Conservation (phyloP, 1,140 invertebrate species). For the Trichomalopsis sarcophagae region DNA sequence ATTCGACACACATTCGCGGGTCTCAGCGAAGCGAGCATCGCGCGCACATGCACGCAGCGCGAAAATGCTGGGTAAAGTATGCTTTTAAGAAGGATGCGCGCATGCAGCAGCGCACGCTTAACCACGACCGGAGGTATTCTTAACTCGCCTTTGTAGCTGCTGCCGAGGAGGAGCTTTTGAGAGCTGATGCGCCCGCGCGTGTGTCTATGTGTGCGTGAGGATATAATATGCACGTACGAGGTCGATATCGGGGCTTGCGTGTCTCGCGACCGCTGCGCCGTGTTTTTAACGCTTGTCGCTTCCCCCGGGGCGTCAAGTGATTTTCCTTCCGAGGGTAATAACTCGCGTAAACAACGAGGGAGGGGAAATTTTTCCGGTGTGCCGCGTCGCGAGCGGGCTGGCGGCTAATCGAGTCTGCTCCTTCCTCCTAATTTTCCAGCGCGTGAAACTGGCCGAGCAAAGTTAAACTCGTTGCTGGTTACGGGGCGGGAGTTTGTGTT, state of each 20-base stretch:
- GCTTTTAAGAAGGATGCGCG: constrained; percentile 63
- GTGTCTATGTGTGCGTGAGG: too few species aligned
- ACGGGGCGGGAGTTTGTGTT: background rate
- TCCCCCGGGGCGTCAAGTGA: background rate
- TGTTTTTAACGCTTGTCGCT: background rate
- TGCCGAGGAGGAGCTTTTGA: constrained; percentile 7
- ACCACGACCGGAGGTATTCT: constrained; percentile 60
- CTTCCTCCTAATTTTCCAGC: constrained; percentile 23
- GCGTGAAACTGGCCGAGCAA: constrained; percentile 20
- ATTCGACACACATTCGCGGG: background rate
- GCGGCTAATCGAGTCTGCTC: background rate
- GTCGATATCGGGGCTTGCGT: background rate
- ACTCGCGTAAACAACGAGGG: background rate
- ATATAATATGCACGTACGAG: background rate
- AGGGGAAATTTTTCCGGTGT: too few species aligned
- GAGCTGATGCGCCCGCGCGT: background rate
- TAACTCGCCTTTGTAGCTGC: constrained; percentile 65
- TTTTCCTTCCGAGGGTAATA: background rate
- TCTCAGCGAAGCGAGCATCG: background rate
- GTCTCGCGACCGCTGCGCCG: background rate
- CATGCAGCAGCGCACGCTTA: constrained; percentile 39
- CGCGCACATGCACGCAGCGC: background rate
- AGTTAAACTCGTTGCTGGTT: constrained; percentile 8
- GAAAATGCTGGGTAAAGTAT: background rate
- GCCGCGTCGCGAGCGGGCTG: too few species aligned